A percentile compares a stretch with the other conserved stretches of the same genome.
These are phyloP conservation scores for Diorhabda carinulata DNA, from an alignment of 1,140 invertebrate genomes.

Conservation along the genomic window DNA sequence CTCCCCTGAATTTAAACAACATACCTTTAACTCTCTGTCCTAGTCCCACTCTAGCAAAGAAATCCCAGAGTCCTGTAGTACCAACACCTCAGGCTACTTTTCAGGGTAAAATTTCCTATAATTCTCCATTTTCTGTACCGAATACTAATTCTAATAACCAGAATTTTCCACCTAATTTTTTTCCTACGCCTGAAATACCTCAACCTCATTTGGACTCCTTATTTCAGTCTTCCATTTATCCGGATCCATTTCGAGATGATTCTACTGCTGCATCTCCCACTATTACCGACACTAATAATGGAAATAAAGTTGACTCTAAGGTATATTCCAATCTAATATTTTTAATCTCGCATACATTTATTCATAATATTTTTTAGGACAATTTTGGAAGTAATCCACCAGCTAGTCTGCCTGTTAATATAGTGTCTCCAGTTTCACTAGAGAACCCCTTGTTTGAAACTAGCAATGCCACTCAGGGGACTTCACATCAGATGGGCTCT, in stretches of 20 bases:
- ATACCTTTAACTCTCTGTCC: slow-evolving; percentile 51
- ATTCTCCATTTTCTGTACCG: slow-evolving; percentile 39
- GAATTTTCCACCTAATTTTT: slow-evolving; percentile 28
- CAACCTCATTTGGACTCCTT: slow-evolving; percentile 36
- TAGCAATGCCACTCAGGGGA: slow-evolving; percentile 23
- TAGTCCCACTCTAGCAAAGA: slow-evolving; percentile 48
- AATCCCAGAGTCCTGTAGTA: slow-evolving; percentile 43
- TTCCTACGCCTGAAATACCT: slow-evolving; percentile 26
- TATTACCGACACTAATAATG: slow-evolving; percentile 25
- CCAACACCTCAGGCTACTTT: slow-evolving; percentile 20
- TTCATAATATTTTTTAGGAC: too few relatives aligned
- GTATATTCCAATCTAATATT: not conserved
- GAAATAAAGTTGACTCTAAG: slow-evolving; percentile 21
- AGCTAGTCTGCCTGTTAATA: slow-evolving; percentile 20
- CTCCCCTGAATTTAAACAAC: slow-evolving; percentile 46
- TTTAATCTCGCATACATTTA: too few relatives aligned
- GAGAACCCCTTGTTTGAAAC: slow-evolving; percentile 36
- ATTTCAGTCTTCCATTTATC: slow-evolving; percentile 54
- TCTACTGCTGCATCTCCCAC: slow-evolving; percentile 28
- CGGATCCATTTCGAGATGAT: slow-evolving; percentile 60
- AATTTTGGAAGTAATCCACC: slow-evolving; percentile 18
- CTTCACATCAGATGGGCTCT: slow-evolving; percentile 18
- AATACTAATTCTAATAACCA: slow-evolving; percentile 16
- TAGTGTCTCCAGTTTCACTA: slow-evolving; percentile 33
- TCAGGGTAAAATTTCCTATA: slow-evolving; percentile 33